Base-by-base conservation (phyloP, 2,888 invertebrate genomes). In the Macrophya alboannulata region DNA sequence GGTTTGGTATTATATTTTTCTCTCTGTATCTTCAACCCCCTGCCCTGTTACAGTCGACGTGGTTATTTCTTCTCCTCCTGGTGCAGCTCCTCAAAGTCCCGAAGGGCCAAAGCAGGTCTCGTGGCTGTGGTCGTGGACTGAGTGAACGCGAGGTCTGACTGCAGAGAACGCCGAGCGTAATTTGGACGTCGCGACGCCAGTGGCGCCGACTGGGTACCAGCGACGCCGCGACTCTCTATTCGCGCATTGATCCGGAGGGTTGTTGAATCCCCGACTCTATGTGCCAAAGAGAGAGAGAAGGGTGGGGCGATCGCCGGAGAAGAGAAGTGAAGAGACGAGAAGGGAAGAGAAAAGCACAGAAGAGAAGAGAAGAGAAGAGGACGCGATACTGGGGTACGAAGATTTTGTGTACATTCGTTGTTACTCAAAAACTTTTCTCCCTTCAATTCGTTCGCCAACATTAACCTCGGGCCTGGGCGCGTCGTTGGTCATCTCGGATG, bases 111-210 rank as follows among this genome's bases (percentile, higher is more conserved):
- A 91, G 91, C 72, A 40, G 72, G 72, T 91, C 92, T 92, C 92
- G 92, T 92, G 92, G 92, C 91, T 91, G 90, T 92, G 91, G 90
- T 92, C 91, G 92, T 92, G 90, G 92, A 93, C 92, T 92, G 93
- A 93, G 92, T 93, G 92, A 92, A 93, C 92, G 92, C 91, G 92
- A 92, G 91, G 92, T 92, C 91, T 90, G 91, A 93, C 93, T 92
- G 90, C 92, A 88, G 89, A 89, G 88, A 90, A 87, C 88, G 87
- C 86, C 86, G 86, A 86, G 85, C 88, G 89, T 88, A 90, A 90
- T 89, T 89, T 90, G 79, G 79, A 55, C 87, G 89, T 87, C 86
- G 85, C 87, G 89, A 87, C 90, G 92, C 91, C 89, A 88, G 88
- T 91, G 90, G 92, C 93, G 92, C 91, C 92, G 88, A 88, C 86